Percentiles rank a stretch among this genome's conserved stretches.
These are phyloP conservation scores for Lepidochrysops patricia DNA, from an alignment of 2,888 invertebrate species.

Conservation along the genomic window DNA sequence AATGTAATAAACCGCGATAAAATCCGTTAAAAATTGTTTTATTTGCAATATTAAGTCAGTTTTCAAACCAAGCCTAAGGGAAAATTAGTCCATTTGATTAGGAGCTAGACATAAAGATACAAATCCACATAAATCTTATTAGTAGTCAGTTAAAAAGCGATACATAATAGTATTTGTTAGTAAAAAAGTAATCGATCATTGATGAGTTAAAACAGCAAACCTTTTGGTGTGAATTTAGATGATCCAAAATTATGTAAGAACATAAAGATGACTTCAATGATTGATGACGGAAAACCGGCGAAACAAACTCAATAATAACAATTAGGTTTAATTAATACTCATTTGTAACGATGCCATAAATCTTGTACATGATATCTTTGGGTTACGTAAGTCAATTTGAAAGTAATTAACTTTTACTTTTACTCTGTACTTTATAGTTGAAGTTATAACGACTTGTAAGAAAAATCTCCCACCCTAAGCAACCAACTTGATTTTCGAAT, in stretches of 20 bases:
- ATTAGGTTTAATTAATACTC: neutral
- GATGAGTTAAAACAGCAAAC: neutral
- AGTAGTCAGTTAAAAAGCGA: too few relatives aligned
- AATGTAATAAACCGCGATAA: too few relatives aligned
- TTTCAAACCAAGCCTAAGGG: too few relatives aligned
- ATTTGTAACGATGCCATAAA: neutral
- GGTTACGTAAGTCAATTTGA: neutral
- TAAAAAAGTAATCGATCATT: neutral
- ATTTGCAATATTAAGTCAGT: too few relatives aligned
- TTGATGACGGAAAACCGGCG: neutral
- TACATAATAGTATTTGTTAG: too few relatives aligned
- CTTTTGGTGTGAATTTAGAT: neutral
- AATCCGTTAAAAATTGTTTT: too few relatives aligned
- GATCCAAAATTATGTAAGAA: neutral
- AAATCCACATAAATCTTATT: too few relatives aligned
- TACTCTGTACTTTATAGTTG: constrained; percentile 26
- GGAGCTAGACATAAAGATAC: too few relatives aligned
- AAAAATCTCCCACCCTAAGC: too few relatives aligned
- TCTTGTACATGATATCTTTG: constrained; percentile 33
- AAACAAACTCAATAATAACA: neutral
- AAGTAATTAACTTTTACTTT: neutral
- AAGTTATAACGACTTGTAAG: too few relatives aligned
- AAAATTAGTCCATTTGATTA: too few relatives aligned
- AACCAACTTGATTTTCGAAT: too few relatives aligned
- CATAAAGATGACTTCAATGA: neutral